Evolutionary conservation across 2,113 vertebrate genomes (phyloP), one percentile per base, ranked within the genome.

Genomic region (Seriola aureovittata): DNA sequence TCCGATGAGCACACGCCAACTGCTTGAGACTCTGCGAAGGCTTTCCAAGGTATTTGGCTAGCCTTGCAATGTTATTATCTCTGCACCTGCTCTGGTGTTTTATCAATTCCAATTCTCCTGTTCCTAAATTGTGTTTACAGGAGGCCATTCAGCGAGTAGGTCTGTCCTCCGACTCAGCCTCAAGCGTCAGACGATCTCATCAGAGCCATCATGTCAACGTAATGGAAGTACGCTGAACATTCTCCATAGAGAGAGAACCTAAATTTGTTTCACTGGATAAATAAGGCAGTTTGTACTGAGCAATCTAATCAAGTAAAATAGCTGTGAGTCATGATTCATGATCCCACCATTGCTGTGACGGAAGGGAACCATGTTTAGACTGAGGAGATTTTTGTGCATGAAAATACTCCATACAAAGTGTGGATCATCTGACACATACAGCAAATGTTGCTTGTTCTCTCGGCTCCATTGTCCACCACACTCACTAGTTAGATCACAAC

Each of bases 21-120:
- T 93, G 66, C 74, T 94, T 29, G 54, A 88, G 29, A 75, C 75
- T 48, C 73, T 90, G 66, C 83, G n/a, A 42, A 89, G 0, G 44
- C 60, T 90, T 58, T 82, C 88, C 60, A 65, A 93, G 95, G 95
- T 95, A 93, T 79, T 60, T 84, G 58, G 48, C 64, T 34, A 57
- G 19, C 23, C 6, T 62, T 52, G 54, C 38, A 74, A 66, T 23
- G 42, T 55, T 68, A 76, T 78, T 63, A 60, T 67, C 60, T 19
- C 60, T 59, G 63, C 85, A 70, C 38, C 78, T 89, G 73, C 63
- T 84, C 58, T 42, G 2, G 9, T 50, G 54, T 81, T 70, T 65
- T 21, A 73, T 40, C 44, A 5, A n/a, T 60, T 60, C 4, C 42
- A n/a, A 66, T 46, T 65, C 16, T 78, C 40, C n/a, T 74, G 32